Evolutionary conservation across 2,113 vertebrate genomes (phyloP).

Genomic region (Campylorhamphus procurvoides): DNA sequence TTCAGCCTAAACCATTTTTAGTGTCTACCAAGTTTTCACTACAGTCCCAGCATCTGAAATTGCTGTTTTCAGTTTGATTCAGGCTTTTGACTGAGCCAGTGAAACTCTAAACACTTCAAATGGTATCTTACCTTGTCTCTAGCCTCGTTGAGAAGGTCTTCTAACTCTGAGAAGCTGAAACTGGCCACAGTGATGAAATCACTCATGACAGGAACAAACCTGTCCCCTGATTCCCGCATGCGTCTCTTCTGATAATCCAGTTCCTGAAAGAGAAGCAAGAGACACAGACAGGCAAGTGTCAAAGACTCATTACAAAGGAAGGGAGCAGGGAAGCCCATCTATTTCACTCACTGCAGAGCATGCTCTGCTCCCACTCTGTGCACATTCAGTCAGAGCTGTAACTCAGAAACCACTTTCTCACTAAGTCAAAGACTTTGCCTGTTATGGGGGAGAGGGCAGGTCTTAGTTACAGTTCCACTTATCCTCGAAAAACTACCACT

Average conservation of each 20-base stretch:
- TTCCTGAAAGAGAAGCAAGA: conserved; percentile 78
- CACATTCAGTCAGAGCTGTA: neutral
- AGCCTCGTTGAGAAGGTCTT: conserved; percentile 91
- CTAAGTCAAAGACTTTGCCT: neutral
- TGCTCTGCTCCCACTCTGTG: neutral
- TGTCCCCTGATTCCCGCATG: conserved; percentile 83
- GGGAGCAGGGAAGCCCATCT: neutral
- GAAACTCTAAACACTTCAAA: neutral
- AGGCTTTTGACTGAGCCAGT: neutral
- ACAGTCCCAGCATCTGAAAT: neutral
- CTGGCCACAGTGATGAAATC: conserved; percentile 98
- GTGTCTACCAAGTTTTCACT: neutral
- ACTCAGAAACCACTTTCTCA: neutral
- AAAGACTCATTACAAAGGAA: neutral
- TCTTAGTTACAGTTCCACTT: neutral
- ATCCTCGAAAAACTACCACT: neutral
- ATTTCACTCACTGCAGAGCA: neutral
- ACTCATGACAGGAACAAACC: conserved; percentile 92
- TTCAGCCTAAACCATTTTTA: neutral
- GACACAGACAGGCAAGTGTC: neutral
- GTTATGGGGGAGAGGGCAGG: fast-evolving
- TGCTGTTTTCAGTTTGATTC: neutral
- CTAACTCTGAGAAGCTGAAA: conserved; percentile 97
- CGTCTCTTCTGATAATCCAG: conserved; percentile 92
- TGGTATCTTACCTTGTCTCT: conserved; percentile 85